These are phyloP conservation scores for Drosophila bunnanda DNA, from an alignment of 2,888 invertebrate genomes.

Conservation along the genomic window DNA sequence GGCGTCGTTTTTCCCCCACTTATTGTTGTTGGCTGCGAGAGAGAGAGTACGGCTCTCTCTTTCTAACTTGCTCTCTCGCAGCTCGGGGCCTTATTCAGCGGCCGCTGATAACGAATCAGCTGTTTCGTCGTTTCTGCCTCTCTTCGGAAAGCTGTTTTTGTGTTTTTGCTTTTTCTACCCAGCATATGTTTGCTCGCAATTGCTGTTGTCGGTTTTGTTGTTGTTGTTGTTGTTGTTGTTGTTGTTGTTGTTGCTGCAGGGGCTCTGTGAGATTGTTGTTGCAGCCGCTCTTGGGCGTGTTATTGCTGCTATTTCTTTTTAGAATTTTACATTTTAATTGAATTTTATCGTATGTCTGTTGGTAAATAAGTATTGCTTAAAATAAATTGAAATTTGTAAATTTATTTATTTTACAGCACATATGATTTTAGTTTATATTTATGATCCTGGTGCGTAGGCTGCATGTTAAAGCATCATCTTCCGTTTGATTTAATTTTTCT, in stretches of 20 bases:
- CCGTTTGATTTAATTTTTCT: too few species aligned
- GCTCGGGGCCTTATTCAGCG: constrained; percentile 57
- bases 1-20: constrained; percentile 52
- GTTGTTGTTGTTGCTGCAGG: constrained; percentile 29
- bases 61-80: constrained; percentile 25
- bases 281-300: constrained; percentile 23
- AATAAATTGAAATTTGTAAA: too few species aligned
- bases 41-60: constrained; percentile 21
- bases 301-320: constrained; percentile 1
- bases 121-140: constrained; percentile 52
- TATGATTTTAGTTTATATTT: too few species aligned
- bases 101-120: constrained; percentile 76
- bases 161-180: constrained; percentile 32
- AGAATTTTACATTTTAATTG: neutral
- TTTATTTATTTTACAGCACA: too few species aligned
- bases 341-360: neutral
- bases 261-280: constrained; percentile 17
- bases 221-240: constrained; percentile 30
- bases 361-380: neutral
- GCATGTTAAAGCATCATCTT: too few species aligned
- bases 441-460: too few species aligned
- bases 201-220: constrained; percentile 27
- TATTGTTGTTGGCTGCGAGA: constrained; percentile 58
- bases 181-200: constrained; percentile 67
- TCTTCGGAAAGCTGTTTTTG: constrained; percentile 42